Evolutionary conservation across 2,113 vertebrate species (phyloP).

Genomic region (Dipodomys stephensi): DNA sequence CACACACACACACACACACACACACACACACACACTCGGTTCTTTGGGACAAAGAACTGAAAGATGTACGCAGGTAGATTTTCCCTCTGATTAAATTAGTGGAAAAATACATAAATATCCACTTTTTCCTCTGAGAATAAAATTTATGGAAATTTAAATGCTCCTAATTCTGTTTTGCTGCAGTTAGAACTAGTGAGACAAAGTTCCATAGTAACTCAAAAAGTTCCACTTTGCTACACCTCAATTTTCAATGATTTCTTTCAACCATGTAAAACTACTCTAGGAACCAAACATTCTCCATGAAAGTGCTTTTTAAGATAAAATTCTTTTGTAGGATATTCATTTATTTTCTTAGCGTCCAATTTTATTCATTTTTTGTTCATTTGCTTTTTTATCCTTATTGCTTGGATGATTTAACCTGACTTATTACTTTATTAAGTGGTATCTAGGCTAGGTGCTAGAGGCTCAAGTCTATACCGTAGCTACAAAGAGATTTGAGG

Average conservation of each 20-base stretch:
- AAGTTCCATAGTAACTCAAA: neutral
- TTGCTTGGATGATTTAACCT: neutral
- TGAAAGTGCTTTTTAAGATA: neutral
- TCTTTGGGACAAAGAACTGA: conserved; percentile 15
- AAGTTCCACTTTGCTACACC: neutral
- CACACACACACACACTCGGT: neutral
- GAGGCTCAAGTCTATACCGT: too few species aligned
- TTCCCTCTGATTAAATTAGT: neutral
- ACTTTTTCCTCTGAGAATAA: neutral
- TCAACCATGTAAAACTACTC: neutral
- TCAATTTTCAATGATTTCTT: neutral
- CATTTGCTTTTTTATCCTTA: too few species aligned
- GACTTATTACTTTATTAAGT: neutral
- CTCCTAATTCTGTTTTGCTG: neutral
- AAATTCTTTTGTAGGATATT: neutral
- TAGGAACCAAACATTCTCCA: neutral
- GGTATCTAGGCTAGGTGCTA: too few species aligned
- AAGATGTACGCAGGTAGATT: conserved; percentile 1
- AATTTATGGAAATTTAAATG: neutral
- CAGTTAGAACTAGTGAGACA: neutral
- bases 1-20: neutral
- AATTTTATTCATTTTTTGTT: neutral
- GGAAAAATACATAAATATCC: neutral
- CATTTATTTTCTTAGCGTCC: neutral
- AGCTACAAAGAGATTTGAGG: too few species aligned